A percentile compares a stretch with the other conserved stretches of the same genome.
Evolutionary conservation across 2,797 vertebrate genomes (phyloP).

Genomic region (Enteromius mattozi): DNA sequence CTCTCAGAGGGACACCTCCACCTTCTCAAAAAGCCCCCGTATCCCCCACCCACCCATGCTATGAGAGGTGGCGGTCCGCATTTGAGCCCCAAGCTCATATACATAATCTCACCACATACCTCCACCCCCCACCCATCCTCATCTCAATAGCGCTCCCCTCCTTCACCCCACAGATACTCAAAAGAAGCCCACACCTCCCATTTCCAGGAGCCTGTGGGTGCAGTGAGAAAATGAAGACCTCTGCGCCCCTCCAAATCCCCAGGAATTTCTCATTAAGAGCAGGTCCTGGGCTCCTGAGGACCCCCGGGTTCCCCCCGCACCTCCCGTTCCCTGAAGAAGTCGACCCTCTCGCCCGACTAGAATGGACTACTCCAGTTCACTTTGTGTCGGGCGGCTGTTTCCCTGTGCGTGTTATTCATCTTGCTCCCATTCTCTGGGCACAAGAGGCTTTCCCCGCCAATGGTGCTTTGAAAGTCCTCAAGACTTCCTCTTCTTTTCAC

Average conservation of each 20-base stretch:
- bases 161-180: slow-evolving; percentile 69
- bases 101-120: slow-evolving; percentile 74
- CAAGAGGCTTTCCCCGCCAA: slow-evolving; percentile 73
- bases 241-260: slow-evolving; percentile 82
- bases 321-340: slow-evolving; percentile 65
- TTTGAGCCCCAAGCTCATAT: slow-evolving; percentile 70
- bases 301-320: slow-evolving; percentile 63
- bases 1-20: slow-evolving; percentile 52
- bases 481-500: slow-evolving; percentile 80
- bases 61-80: slow-evolving; percentile 67
- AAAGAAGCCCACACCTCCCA: slow-evolving; percentile 73
- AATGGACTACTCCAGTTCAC: slow-evolving; percentile 75
- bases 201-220: slow-evolving; percentile 72
- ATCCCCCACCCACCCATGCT: slow-evolving; percentile 43
- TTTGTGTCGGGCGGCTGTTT: slow-evolving; percentile 73
- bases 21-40: slow-evolving; percentile 50
- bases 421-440: slow-evolving; percentile 72
- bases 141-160: slow-evolving; percentile 69
- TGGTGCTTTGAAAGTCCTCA: slow-evolving; percentile 72
- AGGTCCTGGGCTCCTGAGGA: slow-evolving; percentile 74
- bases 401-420: slow-evolving; percentile 73
- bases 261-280: slow-evolving; percentile 85
- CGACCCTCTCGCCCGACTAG: slow-evolving; percentile 72
- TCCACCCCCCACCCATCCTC: slow-evolving; percentile 60
- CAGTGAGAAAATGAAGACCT: slow-evolving; percentile 88